Base-by-base conservation (phyloP, 2,113 vertebrate genomes). In the Saguinus midas region DNA sequence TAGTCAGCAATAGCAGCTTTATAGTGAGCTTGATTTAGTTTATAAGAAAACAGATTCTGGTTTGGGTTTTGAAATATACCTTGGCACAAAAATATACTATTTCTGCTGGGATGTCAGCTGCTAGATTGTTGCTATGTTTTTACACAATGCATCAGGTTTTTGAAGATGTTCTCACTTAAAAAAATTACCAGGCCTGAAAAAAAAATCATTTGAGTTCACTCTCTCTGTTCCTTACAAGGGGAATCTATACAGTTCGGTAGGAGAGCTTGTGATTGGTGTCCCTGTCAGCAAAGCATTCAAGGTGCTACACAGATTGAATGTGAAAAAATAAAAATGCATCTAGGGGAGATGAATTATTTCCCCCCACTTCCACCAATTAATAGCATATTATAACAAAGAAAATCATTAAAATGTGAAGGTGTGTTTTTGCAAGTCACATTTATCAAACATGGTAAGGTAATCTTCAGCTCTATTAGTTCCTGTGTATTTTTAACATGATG, bases 401-500 rank as follows among this genome's bases (percentile, higher is more conserved):
- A 98, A 98, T 98, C 98, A 98, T 98, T 98, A 98, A 98, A 98
- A 99, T 68, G 70, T 97, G 98, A 98, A 98, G 91, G 95, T 98
- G 86, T 98, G 95, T 97, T 98, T 96, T 98, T 97, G 93, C 97
- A 96, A 98, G 95, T 98, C 98, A 94, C 98, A 98, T 98, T 99
- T 98, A 98, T 98, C 98, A 99, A 98, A 97, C 43, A 84, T 94
- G 95, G 95, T 98, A 96, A 96, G 97, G 97, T 96, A 94, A 97
- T 95, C 92, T 97, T 86, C 97, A 98, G 97, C 98, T 98, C 97
- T 96, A 97, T 98, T 98, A 98, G 97, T 98, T 97, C 97, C 97
- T 98, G 91, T 96, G 96, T 98, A 96, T 98, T 98, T 98, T 98
- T 96, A 98, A 98, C 35, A 8, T 96, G 97, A 96, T 25, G 0